These are phyloP conservation scores for Collichthys lucidus DNA, from an alignment of 2,113 vertebrate genomes.

Conservation along the genomic window DNA sequence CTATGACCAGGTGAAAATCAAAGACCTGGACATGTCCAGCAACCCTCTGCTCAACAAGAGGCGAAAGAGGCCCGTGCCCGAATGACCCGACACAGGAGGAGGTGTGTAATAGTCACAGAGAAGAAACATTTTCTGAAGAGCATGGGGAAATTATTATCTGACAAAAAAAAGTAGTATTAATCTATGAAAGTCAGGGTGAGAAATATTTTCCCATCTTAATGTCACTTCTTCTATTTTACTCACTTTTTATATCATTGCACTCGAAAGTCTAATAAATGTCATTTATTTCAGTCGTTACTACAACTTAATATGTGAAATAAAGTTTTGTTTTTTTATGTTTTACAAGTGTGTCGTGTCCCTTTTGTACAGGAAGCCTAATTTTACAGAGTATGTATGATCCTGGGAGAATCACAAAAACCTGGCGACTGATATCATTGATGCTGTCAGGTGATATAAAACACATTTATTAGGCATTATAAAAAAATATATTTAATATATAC, in stretches of 20 bases:
- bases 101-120: constrained; percentile 46
- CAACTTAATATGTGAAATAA: constrained; percentile 36
- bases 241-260: constrained; percentile 32
- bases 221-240: constrained; percentile 38
- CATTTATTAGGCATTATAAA: background rate
- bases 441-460: background rate
- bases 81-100: constrained; percentile 63
- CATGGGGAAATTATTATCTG: constrained; percentile 27
- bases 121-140: constrained; percentile 48
- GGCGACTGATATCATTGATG: background rate
- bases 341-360: constrained; percentile 9
- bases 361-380: constrained; percentile 7
- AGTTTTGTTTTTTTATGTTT: constrained; percentile 46
- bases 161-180: constrained; percentile 26
- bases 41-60: constrained; percentile 96
- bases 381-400: background rate
- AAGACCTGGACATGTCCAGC: constrained; percentile 96
- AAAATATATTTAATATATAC: too few relatives aligned
- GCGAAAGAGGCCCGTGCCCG: constrained; percentile 88
- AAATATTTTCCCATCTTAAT: constrained; percentile 30
- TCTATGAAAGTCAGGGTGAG: constrained; percentile 19
- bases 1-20: constrained; percentile 98
- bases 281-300: constrained; percentile 40
- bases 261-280: constrained; percentile 20
- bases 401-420: background rate